Percentiles rank a stretch among this genome's conserved stretches.
phyloP scores from a whole-genome alignment of 2,888 invertebrate species.

The Drosophila mettleri region DNA sequence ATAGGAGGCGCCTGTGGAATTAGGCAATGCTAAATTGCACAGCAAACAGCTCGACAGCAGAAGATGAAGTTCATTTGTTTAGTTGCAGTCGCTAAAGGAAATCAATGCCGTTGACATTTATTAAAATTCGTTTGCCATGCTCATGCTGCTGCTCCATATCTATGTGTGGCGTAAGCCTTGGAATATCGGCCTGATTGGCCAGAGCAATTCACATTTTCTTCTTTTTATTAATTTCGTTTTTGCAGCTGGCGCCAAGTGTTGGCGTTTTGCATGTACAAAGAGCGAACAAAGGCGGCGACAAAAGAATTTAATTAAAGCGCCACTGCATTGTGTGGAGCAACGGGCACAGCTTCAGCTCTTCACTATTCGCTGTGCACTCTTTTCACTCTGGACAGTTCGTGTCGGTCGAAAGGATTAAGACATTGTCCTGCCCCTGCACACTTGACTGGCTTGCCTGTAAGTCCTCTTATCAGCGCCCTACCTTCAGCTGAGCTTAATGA shows the following conservation, averaged over 20 bases:
- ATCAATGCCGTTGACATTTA: conserved; percentile 14
- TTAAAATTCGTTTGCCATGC: conserved; percentile 5
- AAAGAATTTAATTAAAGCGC: conserved; percentile 75
- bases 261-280: conserved; percentile 65
- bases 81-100: conserved; percentile 4
- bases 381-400: conserved; percentile 21
- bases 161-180: conserved; percentile 21
- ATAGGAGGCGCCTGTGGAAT: conserved; percentile 50
- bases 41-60: conserved; percentile 40
- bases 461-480: conserved; percentile 32
- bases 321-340: conserved; percentile 56
- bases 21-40: conserved; percentile 69
- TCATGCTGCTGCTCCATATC: neutral
- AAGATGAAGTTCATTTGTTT: conserved; percentile 36
- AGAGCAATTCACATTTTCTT: conserved; percentile 46
- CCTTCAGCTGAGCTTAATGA: conserved; percentile 33
- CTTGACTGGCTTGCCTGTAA: conserved; percentile 33
- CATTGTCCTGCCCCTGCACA: conserved; percentile 22
- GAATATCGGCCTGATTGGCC: conserved; percentile 48
- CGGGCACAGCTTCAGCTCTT: neutral
- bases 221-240: conserved; percentile 70
- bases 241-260: conserved; percentile 54
- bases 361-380: neutral
- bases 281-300: conserved; percentile 57
- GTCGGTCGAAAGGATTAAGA: conserved; percentile 70